Conservation (phyloP, 2,797 vertebrate genomes). For the Australoheros facetus region DNA sequence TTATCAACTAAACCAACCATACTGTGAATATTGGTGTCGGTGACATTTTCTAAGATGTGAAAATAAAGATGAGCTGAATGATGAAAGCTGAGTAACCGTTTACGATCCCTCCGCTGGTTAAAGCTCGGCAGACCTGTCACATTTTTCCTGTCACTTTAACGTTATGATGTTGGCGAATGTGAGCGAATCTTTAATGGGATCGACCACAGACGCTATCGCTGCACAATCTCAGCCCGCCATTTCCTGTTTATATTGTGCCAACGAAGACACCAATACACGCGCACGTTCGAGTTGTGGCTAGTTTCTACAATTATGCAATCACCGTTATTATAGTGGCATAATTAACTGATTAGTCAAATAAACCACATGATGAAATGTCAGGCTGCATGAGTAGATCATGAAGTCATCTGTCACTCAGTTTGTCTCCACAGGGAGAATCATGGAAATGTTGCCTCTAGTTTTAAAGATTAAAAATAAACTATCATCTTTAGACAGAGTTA, state of each 20-base stretch:
- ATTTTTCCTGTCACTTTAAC: not conserved
- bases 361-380: not conserved
- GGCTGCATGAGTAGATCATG: not conserved
- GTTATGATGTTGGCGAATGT: not conserved
- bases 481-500: too few relatives aligned
- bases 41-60: not conserved
- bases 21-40: not conserved
- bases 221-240: not conserved
- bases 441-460: too few relatives aligned
- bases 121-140: not conserved
- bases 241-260: not conserved
- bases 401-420: not conserved
- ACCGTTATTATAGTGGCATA: not conserved
- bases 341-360: not conserved
- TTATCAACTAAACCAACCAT: not conserved
- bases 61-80: not conserved
- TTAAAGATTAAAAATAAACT: too few relatives aligned
- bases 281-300: not conserved
- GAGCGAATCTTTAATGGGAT: not conserved
- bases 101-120: not conserved
- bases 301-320: not conserved
- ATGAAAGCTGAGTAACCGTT: not conserved
- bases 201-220: not conserved
- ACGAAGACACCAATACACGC: rapidly evolving
- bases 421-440: too few relatives aligned